Conservation (phyloP, 2,888 invertebrate species). For the Ennomos fuscantarius region DNA sequence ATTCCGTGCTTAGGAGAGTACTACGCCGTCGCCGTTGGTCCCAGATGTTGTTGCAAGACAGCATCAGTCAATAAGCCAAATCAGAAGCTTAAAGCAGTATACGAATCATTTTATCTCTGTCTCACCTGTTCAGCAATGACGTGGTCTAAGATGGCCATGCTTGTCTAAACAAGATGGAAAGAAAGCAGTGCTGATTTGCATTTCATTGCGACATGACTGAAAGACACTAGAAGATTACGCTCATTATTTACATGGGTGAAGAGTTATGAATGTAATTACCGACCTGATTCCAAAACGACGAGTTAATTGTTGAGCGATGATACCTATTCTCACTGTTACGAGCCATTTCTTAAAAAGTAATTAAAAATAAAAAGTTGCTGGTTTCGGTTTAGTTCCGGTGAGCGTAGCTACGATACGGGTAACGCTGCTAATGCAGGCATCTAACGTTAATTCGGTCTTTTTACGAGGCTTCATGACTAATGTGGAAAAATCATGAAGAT, state of each 20-base stretch:
- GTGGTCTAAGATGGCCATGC: too few species aligned
- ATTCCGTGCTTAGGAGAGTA: too few species aligned
- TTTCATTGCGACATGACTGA: background rate
- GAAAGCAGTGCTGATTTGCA: too few species aligned
- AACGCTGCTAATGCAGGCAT: background rate
- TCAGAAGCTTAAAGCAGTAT: too few species aligned
- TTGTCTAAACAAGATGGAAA: too few species aligned
- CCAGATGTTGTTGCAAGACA: too few species aligned
- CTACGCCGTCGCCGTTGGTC: too few species aligned
- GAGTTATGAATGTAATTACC: constrained; percentile 32
- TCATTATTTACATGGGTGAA: constrained; percentile 24
- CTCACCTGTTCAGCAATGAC: too few species aligned
- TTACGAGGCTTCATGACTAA: too few species aligned
- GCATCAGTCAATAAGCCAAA: too few species aligned
- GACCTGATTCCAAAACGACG: constrained; percentile 4
- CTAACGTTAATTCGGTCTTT: background rate
- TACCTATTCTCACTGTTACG: constrained; percentile 28
- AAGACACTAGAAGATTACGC: background rate
- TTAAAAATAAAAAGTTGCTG: constrained; percentile 19
- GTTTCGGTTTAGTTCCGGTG: constrained; percentile 5
- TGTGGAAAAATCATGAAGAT: too few species aligned
- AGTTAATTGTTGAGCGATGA: constrained; percentile 11
- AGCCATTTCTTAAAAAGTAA: constrained; percentile 12
- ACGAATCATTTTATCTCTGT: too few species aligned
- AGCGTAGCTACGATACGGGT: background rate